These are phyloP conservation scores for Scomber colias DNA, from an alignment of 2,113 vertebrate species.

Conservation along the genomic window DNA sequence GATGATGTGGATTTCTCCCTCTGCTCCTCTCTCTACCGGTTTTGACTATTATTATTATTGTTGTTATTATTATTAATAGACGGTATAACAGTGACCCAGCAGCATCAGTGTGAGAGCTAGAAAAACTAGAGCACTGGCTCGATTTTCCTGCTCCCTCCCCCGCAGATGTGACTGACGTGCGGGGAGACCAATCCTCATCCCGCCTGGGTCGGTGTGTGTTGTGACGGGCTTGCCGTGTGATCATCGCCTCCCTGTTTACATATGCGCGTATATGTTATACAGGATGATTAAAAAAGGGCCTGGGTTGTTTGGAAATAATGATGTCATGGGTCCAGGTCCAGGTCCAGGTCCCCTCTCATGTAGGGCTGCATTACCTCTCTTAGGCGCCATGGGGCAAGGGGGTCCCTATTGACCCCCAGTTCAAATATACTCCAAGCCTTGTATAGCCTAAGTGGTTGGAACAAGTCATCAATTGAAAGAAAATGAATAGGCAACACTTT, in stretches of 20 bases:
- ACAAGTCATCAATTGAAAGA: too few species aligned
- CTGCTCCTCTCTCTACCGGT: conserved; percentile 12
- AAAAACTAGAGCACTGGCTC: conserved; percentile 49
- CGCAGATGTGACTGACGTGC: conserved; percentile 41
- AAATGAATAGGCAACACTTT: too few species aligned
- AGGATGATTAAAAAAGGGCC: not conserved
- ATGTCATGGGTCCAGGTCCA: not conserved
- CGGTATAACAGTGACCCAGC: conserved; percentile 58
- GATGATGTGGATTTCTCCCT: not conserved
- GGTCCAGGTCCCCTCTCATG: not conserved
- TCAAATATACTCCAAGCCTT: not conserved
- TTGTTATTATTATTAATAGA: conserved; percentile 63
- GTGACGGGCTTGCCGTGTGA: conserved; percentile 10
- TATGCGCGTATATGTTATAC: not conserved
- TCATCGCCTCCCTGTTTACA: not conserved
- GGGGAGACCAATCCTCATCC: conserved; percentile 53
- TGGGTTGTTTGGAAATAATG: not conserved
- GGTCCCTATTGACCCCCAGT: not conserved
- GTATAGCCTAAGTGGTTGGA: too few species aligned
- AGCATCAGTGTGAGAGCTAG: conserved; percentile 55
- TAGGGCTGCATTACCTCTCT: not conserved
- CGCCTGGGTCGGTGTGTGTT: conserved; percentile 14
- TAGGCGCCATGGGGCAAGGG: not conserved
- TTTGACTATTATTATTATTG: conserved; percentile 13
- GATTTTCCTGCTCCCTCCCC: conserved; percentile 50